Conservation (phyloP, 2,888 invertebrate genomes). For the Acanthopleura granulata region DNA sequence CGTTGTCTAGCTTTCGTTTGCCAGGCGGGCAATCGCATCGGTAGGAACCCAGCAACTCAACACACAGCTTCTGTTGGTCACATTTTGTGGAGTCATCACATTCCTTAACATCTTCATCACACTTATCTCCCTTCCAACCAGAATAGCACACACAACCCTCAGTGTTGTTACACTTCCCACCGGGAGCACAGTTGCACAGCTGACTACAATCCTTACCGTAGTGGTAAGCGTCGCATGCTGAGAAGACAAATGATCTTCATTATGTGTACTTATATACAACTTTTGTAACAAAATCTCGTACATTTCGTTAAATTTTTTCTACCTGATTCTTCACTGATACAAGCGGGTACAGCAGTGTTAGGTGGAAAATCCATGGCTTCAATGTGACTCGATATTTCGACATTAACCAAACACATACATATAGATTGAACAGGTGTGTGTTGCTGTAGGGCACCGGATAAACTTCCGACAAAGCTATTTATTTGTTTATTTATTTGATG, state of each 20-base stretch:
- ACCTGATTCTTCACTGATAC: no score
- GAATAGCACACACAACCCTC: conserved; percentile 32
- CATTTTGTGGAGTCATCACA: conserved; percentile 20
- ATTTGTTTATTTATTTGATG: no score
- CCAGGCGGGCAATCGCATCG: conserved; percentile 25
- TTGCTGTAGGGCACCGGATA: no score
- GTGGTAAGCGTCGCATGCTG: conserved; percentile 36
- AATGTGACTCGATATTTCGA: no score
- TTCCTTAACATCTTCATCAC: conserved; percentile 31
- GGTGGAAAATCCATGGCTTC: no score
- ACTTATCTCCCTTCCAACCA: conserved; percentile 32
- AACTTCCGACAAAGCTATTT: no score
- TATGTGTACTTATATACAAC: no score
- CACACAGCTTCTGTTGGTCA: conserved; percentile 22
- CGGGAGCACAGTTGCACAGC: conserved; percentile 32
- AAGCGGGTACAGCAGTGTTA: no score
- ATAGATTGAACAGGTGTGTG: no score
- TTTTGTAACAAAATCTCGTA: no score
- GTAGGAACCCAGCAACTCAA: conserved; percentile 24
- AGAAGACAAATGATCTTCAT: not conserved
- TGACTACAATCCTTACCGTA: conserved; percentile 36
- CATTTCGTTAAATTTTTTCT: not conserved
- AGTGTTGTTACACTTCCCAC: conserved; percentile 27
- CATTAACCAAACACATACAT: no score
- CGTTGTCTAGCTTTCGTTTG: not conserved